Evolutionary conservation across 2,113 vertebrate species (phyloP).

Genomic region (Oceanites oceanicus): DNA sequence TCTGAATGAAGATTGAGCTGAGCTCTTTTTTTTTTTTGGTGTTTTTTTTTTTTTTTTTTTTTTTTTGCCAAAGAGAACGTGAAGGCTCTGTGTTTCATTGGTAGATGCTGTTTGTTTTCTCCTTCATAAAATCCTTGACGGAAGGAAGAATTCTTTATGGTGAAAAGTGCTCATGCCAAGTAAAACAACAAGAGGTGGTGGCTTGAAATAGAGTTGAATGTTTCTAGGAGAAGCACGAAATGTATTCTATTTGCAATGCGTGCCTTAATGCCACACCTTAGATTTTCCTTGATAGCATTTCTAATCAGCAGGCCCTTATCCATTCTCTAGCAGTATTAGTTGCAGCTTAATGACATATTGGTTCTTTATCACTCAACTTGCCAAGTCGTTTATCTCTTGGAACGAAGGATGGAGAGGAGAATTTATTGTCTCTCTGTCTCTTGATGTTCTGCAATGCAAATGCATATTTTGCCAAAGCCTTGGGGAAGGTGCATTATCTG

Average conservation of each 20-base stretch:
- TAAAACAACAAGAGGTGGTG: neutral
- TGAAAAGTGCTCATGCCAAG: neutral
- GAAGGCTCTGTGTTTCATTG: neutral
- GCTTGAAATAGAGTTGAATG: neutral
- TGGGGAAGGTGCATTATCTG: neutral
- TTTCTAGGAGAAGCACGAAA: neutral
- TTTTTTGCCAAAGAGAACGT: neutral
- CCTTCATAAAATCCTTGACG: neutral
- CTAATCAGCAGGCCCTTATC: neutral
- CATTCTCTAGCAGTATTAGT: neutral
- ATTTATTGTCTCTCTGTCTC: neutral
- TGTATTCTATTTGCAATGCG: neutral
- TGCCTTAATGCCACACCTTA: neutral
- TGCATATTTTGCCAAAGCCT: neutral
- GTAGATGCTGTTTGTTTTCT: neutral
- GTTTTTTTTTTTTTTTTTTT: too few species aligned
- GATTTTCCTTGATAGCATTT: neutral
- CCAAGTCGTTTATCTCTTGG: neutral
- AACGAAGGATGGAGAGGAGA: neutral
- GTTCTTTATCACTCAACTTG: constrained; percentile 17
- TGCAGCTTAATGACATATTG: neutral
- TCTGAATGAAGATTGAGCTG: neutral
- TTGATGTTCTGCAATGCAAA: neutral
- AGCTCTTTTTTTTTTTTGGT: neutral
- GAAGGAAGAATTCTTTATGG: neutral